phyloP scores from a whole-genome alignment of 2,113 vertebrate genomes.

The Pyrgilauda ruficollis region DNA sequence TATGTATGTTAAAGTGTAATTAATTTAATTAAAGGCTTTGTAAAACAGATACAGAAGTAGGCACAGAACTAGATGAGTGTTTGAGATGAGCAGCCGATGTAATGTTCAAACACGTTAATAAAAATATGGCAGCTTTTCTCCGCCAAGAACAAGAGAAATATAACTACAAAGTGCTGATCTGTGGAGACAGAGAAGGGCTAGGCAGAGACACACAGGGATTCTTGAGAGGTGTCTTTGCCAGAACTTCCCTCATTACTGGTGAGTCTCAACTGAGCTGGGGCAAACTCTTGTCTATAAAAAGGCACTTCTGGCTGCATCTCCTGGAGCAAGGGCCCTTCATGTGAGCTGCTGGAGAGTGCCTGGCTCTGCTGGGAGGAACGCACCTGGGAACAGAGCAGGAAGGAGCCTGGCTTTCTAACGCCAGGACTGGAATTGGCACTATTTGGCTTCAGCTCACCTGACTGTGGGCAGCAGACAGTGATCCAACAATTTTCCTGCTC shows the following conservation, averaged over 20 bases:
- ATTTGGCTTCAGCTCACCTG: background rate
- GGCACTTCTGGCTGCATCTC: background rate
- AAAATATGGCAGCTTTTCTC: conserved; percentile 2
- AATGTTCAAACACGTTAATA: conserved; percentile 54
- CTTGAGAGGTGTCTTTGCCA: background rate
- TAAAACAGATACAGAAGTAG: background rate
- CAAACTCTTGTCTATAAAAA: background rate
- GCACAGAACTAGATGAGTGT: background rate
- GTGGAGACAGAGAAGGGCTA: background rate
- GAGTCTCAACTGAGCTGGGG: background rate
- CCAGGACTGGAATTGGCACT: too few relatives aligned
- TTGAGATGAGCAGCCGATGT: conserved; percentile 30
- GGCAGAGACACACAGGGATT: background rate
- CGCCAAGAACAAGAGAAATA: background rate
- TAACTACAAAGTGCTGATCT: conserved; percentile 11
- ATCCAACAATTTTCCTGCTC: background rate
- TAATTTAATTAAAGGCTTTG: conserved; percentile 48
- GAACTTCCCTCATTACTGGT: background rate
- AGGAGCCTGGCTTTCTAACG: background rate
- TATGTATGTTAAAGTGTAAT: background rate
- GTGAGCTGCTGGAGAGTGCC: background rate
- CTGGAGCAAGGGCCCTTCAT: background rate
- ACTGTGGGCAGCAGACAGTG: background rate
- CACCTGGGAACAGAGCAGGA: background rate
- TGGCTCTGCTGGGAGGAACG: background rate